Evolutionary conservation across 2,888 invertebrate genomes (phyloP), one percentile per base, ranked within the genome.

Genomic region (Hoplodrina blanda): DNA sequence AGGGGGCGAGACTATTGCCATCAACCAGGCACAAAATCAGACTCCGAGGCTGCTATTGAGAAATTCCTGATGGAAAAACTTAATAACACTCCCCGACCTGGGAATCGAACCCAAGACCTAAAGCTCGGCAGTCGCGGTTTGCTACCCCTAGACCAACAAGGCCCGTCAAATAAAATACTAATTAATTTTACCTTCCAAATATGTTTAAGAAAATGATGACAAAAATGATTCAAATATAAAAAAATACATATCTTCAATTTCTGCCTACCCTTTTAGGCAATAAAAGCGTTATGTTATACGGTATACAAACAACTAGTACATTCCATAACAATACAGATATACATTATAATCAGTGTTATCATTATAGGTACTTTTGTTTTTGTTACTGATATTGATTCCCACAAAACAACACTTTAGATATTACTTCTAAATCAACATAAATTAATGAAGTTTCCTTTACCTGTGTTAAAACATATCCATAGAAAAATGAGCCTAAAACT

Each of bases 401-500:
- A 13, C 72, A 17, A 53, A 59, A 41, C 20, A 20, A 44, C 17
- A 44, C 10, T 56, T 30, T n/a, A 15, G 8, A 15, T 41, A 64
- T 74, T 30, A 74, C 41, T 49, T n/a, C 19, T 52, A 57, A 4
- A 37, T 25, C 19, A 19, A 49, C 13, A 13, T 33, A 44, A 20
- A 52, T 5, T 11, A 19, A 37, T 49, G 6, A 30, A 44, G n/a
- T 44, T 33, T 41, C 0, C 2, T 46, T 70, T 85, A 98, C 97
- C 96, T 98, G 98, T 55, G 98, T 98, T 79, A 98, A 90, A 20
- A 98, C 98, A 92, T 98, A 98, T 78, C 98, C 98, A 90, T 98
- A 97, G 91, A 98, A 98, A 92, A 98, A 98, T 41, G 98, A 97
- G 30, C 98, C 98, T 74, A 98, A 93, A 73, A 98, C 98, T 74